Base-by-base conservation (phyloP, 2,113 vertebrate species). In the Bufo bufo region DNA sequence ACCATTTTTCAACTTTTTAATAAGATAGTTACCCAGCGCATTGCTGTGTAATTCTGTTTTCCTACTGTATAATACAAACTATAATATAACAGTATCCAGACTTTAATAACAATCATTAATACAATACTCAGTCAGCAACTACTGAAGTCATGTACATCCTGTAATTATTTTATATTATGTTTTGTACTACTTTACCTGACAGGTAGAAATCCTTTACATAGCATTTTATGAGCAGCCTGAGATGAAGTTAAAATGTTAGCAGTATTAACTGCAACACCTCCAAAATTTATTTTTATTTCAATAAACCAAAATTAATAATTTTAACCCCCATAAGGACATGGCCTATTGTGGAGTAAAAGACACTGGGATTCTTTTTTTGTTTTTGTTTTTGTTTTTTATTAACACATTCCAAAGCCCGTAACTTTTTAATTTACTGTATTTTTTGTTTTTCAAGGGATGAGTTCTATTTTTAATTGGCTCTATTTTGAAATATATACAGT, bases 81-180 rank as follows among this genome's bases (percentile, higher is more conserved):
- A 45, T 74, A 74, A 47, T 74, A 47, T 6, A 19, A 45, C 71
- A 74, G 71, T 74, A 71, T 49, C 45, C 16, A 74, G 19, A 47
- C 43, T 19, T 1, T 72, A 72, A 72, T 19, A 45, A 47, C 45
- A 12, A 49, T 49, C 71, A 74, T 74, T 74, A 74, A 19, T 74
- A 45, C 33, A 47, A 17, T 74, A 49, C 43, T 8, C 71, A 74
- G 71, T 74, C 71, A 74, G 71, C 71, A 74, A 49, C 4, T 49
- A 45, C 49, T 17, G 45, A 47, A 74, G 71, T 49, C 71, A 19
- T 8, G 33, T 43, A 45, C 69, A 45, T 72, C 33, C 69, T 16
- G 69, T 74, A 74, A 74, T 74, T 74, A 74, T 49, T 74, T 74
- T 49, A 74, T 45, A 49, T 74, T 74, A 74, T 45, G 71, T 49